Conservation (phyloP, 2,113 vertebrate genomes). For the Apistogramma diplotaenia region DNA sequence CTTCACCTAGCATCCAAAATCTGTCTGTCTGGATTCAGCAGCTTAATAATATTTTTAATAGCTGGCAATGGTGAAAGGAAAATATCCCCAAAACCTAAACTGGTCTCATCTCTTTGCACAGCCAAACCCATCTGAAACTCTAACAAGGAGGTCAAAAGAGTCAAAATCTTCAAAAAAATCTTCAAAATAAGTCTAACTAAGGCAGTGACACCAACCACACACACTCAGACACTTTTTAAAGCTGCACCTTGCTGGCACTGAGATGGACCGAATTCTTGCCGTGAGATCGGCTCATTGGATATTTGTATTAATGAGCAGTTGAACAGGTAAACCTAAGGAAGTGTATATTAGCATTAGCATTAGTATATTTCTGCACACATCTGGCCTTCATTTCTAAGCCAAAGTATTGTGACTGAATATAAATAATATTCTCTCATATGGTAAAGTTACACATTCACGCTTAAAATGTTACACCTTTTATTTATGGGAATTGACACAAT, state of each 20-base stretch:
- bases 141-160: background rate
- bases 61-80: background rate
- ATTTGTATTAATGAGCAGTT: too few species aligned
- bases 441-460: background rate
- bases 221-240: background rate
- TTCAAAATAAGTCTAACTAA: background rate
- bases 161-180: background rate
- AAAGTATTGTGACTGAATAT: background rate
- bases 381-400: background rate
- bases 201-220: background rate
- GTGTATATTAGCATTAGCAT: rapidly evolving
- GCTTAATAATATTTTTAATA: background rate
- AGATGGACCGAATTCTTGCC: background rate
- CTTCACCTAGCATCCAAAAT: background rate
- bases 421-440: background rate
- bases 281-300: too few species aligned
- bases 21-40: background rate
- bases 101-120: background rate
- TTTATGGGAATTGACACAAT: background rate
- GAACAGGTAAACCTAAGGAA: too few species aligned
- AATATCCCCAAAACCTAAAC: background rate
- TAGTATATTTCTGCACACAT: background rate
- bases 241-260: too few species aligned
- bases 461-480: background rate
- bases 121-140: background rate